phyloP scores from a whole-genome alignment of 2,888 invertebrate genomes.

The Synergus japonicus region DNA sequence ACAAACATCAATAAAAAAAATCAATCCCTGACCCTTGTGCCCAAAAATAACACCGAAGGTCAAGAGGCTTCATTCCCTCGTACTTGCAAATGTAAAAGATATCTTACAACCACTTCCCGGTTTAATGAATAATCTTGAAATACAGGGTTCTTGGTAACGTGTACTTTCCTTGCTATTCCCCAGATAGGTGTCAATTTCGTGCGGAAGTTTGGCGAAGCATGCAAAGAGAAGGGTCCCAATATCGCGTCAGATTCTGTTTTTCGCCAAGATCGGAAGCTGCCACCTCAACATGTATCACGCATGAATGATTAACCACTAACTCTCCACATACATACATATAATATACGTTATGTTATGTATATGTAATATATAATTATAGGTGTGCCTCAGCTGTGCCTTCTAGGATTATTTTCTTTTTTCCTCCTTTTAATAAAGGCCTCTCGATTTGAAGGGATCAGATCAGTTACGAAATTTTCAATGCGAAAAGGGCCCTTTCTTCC shows the following conservation, averaged over 20 bases:
- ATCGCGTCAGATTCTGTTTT: conserved; percentile 16
- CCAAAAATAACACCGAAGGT: not conserved
- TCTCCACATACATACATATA: not conserved
- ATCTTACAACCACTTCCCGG: conserved; percentile 17
- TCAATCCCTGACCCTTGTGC: not conserved
- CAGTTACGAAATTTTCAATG: not conserved
- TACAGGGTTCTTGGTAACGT: conserved; percentile 5
- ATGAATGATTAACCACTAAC: not conserved
- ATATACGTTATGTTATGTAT: not conserved
- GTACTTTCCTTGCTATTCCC: not conserved
- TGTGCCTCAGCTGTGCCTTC: not conserved
- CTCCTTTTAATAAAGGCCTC: not conserved
- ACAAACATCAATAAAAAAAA: not conserved
- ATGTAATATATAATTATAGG: not conserved
- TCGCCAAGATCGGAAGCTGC: conserved; percentile 10
- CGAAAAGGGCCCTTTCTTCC: not conserved
- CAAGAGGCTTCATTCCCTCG: not conserved
- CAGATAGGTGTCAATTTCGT: conserved; percentile 1
- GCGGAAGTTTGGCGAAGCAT: conserved; percentile 4
- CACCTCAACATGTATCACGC: not conserved
- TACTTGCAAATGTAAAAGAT: not conserved
- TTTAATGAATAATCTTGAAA: conserved; percentile 2
- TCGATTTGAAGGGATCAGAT: not conserved
- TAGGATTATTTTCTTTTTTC: not conserved
- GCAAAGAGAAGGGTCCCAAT: not conserved